A percentile compares a stretch with the other conserved stretches of the same genome.
Evolutionary conservation across 2,113 vertebrate genomes (phyloP).

Genomic region (Pyrgilauda ruficollis): DNA sequence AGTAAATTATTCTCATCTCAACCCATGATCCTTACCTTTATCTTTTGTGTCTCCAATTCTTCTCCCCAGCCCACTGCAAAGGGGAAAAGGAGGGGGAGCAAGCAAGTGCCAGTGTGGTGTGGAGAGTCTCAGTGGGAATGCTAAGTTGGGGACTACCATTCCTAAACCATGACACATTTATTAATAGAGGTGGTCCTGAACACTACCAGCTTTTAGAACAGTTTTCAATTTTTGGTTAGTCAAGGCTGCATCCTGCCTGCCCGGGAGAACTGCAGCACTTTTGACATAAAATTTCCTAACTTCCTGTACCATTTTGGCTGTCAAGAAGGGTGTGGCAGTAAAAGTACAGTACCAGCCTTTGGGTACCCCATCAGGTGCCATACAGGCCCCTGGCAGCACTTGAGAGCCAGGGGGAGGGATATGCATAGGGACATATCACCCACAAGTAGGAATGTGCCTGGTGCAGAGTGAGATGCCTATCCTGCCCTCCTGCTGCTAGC

Average conservation of each 20-base stretch:
- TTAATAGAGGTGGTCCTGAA: neutral
- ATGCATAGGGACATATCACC: too few relatives aligned
- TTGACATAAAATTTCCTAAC: neutral
- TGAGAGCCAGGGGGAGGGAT: neutral
- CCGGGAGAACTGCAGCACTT: neutral
- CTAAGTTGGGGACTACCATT: neutral
- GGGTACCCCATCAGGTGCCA: accelerated
- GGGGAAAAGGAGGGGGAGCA: neutral
- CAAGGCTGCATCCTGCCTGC: neutral
- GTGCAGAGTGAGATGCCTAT: neutral
- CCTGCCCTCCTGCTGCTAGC: neutral
- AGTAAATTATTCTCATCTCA: neutral
- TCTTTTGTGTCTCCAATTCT: neutral
- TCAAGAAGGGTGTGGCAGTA: neutral
- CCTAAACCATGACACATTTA: neutral
- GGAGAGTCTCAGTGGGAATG: neutral
- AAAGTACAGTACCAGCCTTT: neutral
- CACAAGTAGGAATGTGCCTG: neutral
- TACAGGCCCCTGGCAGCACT: neutral
- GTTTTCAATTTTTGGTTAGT: neutral
- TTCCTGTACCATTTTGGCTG: neutral
- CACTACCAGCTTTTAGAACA: neutral
- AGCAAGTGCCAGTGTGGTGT: neutral
- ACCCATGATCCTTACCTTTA: accelerated
- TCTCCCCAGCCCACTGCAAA: neutral